phyloP scores from a whole-genome alignment of 2,797 vertebrate species.

The Coregonus sp. region DNA sequence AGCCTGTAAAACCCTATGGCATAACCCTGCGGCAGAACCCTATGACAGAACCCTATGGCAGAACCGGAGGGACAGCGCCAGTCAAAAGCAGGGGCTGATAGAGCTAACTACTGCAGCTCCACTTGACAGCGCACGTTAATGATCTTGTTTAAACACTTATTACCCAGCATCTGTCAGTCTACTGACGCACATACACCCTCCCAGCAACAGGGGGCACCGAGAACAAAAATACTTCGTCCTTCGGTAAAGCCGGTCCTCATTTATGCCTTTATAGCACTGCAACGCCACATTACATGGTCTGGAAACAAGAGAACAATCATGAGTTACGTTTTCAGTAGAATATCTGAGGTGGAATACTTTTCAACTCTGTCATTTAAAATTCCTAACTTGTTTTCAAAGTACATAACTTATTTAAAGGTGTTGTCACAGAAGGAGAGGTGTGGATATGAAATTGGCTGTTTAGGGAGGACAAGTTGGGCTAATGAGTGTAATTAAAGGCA shows the following conservation, averaged over 20 bases:
- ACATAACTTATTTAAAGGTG: conserved; percentile 3
- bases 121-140: conserved; percentile 75
- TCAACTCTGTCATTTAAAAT: background rate
- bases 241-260: background rate
- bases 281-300: background rate
- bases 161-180: conserved; percentile 71
- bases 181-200: conserved; percentile 17
- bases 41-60: background rate
- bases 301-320: background rate
- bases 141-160: conserved; percentile 80
- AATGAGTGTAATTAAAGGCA: conserved; percentile 70
- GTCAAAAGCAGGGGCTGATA: conserved; percentile 55
- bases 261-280: background rate
- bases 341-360: background rate
- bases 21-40: too few species aligned
- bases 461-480: conserved; percentile 69
- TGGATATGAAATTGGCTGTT: conserved; percentile 59
- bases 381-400: conserved; percentile 2
- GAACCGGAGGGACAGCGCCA: conserved; percentile 13
- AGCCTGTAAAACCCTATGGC: background rate
- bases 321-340: background rate
- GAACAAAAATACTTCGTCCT: conserved; percentile 17
- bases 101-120: conserved; percentile 56
- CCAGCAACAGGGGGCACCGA: conserved; percentile 47
- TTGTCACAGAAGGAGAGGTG: conserved; percentile 38